These are phyloP conservation scores for Phataginus tetradactyla DNA, from an alignment of 2,797 vertebrate genomes.

Conservation along the genomic window DNA sequence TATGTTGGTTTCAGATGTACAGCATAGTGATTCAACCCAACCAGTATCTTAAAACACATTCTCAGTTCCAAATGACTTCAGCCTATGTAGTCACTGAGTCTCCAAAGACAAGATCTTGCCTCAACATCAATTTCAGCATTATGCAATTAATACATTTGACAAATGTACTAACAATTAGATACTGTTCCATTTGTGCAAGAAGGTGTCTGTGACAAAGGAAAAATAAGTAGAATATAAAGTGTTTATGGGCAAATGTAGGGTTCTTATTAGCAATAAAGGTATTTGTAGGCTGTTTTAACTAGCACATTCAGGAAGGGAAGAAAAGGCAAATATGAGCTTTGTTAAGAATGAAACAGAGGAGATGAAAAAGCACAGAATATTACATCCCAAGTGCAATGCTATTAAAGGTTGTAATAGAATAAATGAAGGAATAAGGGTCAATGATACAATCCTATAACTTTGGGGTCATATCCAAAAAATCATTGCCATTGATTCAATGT, in stretches of 20 bases:
- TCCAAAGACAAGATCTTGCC: not conserved
- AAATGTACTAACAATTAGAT: not conserved
- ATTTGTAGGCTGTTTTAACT: not conserved
- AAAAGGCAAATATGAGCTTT: not conserved
- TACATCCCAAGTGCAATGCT: not conserved
- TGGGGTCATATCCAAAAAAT: not conserved
- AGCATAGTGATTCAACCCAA: not conserved
- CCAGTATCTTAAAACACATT: not conserved
- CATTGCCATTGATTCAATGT: not conserved
- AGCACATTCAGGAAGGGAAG: not conserved
- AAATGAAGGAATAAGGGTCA: not conserved
- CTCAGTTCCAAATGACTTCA: not conserved
- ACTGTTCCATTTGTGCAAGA: not conserved
- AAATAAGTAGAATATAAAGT: not conserved
- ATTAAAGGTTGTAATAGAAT: constrained; percentile 17
- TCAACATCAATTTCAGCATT: not conserved
- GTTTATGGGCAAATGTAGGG: not conserved
- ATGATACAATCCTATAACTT: not conserved
- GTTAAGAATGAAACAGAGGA: not conserved
- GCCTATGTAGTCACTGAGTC: not conserved
- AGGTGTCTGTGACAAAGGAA: not conserved
- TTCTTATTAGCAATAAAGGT: not conserved
- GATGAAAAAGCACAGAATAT: not conserved
- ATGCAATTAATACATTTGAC: not conserved
- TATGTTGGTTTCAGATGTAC: not conserved